Conservation (phyloP, 2,113 vertebrate species). For the Sterrhoptilus dennistouni region DNA sequence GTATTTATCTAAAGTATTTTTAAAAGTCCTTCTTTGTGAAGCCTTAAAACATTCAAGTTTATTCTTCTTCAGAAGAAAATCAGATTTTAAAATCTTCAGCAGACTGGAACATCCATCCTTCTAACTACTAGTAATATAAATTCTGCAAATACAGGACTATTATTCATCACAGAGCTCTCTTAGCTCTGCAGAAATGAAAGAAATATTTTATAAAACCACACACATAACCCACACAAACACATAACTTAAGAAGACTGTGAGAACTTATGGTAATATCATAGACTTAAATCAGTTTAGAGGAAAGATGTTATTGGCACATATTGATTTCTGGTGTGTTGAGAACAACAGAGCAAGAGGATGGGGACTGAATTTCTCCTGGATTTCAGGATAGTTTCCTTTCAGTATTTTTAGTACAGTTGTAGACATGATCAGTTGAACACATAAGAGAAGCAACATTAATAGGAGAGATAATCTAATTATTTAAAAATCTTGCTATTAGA, state of each 20-base stretch:
- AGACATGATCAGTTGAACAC: background rate
- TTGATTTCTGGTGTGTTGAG: background rate
- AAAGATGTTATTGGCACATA: background rate
- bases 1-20: background rate
- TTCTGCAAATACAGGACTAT: background rate
- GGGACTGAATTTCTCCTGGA: background rate
- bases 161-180: background rate
- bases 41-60: background rate
- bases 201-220: constrained; percentile 5
- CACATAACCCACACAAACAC: background rate
- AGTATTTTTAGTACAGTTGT: background rate
- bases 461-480: background rate
- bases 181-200: background rate
- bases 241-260: background rate
- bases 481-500: background rate
- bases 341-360: background rate
- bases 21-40: background rate
- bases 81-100: constrained; percentile 11
- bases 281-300: background rate
- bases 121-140: constrained; percentile 6
- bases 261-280: background rate
- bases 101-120: constrained; percentile 4
- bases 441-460: background rate
- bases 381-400: background rate
- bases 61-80: constrained; percentile 12